A percentile compares a stretch with the other conserved stretches of the same genome.
phyloP scores from a whole-genome alignment of 2,888 invertebrate genomes.

The Cryptosula pallasiana region DNA sequence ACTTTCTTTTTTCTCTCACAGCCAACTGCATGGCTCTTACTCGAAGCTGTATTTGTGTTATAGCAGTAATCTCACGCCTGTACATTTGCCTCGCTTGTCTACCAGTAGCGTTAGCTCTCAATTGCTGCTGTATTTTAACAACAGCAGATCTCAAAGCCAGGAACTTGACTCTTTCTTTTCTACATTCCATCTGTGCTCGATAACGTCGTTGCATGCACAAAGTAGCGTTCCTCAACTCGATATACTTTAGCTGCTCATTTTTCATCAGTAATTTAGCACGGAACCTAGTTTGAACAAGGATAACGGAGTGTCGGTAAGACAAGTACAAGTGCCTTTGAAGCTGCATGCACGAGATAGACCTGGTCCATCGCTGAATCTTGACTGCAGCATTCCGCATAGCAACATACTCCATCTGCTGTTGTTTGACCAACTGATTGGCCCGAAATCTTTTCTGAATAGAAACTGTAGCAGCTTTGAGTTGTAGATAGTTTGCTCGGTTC shows the following conservation, averaged over 20 bases:
- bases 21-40: neutral
- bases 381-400: neutral
- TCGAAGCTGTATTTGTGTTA: neutral
- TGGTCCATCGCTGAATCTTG: neutral
- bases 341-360: neutral
- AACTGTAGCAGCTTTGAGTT: neutral
- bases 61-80: neutral
- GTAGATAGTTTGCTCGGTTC: neutral
- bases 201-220: neutral
- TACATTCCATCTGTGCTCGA: neutral
- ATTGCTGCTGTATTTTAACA: neutral
- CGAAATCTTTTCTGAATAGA: neutral
- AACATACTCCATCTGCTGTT: neutral
- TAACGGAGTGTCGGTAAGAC: neutral
- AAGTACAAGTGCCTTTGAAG: neutral
- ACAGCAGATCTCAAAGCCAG: neutral
- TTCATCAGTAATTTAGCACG: neutral
- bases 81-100: neutral
- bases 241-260: neutral
- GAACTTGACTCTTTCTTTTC: neutral
- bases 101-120: neutral
- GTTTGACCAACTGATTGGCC: neutral
- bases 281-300: neutral
- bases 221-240: neutral
- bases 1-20: neutral